A percentile compares a stretch with the other conserved stretches of the same genome.
Conservation (phyloP, 2,797 vertebrate genomes). For the Schizopygopsis pylzovi region DNA sequence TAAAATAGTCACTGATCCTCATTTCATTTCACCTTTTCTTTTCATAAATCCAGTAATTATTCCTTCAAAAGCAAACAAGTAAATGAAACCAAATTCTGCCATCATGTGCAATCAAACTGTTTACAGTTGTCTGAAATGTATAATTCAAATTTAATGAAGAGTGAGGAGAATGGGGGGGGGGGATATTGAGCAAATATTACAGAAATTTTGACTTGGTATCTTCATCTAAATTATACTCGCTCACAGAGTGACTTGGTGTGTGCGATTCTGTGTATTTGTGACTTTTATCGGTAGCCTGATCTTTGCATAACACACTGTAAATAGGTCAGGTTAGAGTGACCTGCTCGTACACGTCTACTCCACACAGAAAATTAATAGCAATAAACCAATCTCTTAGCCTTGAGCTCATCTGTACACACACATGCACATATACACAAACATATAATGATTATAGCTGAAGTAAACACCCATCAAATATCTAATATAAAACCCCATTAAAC, state of each 20-base stretch:
- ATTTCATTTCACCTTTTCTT: conserved; percentile 44
- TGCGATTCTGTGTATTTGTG: conserved; percentile 17
- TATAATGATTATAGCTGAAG: conserved; percentile 15
- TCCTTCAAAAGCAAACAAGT: conserved; percentile 32
- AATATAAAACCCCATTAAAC: conserved; percentile 28
- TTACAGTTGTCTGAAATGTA: conserved; percentile 53
- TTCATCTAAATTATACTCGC: conserved; percentile 11
- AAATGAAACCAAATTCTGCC: conserved; percentile 37
- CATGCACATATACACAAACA: neutral
- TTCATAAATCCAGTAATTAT: conserved; percentile 52
- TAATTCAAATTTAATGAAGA: conserved; percentile 58
- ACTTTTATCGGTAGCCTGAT: conserved; percentile 56
- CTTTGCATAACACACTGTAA: conserved; percentile 69
- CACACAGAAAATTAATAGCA: conserved; percentile 64
- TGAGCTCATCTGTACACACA: conserved; percentile 25
- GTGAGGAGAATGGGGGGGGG: conserved; percentile 19
- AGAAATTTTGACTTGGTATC: conserved; percentile 20
- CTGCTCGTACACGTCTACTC: conserved; percentile 55
- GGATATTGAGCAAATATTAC: conserved; percentile 37
- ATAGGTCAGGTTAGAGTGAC: conserved; percentile 71
- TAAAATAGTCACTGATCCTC: conserved; percentile 68
- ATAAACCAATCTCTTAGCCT: conserved; percentile 53
- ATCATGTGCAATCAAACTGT: conserved; percentile 44
- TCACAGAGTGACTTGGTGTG: neutral
- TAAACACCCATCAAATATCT: conserved; percentile 36